Base-by-base conservation (phyloP, 2,888 invertebrate species). In the Drosophila conformis region DNA sequence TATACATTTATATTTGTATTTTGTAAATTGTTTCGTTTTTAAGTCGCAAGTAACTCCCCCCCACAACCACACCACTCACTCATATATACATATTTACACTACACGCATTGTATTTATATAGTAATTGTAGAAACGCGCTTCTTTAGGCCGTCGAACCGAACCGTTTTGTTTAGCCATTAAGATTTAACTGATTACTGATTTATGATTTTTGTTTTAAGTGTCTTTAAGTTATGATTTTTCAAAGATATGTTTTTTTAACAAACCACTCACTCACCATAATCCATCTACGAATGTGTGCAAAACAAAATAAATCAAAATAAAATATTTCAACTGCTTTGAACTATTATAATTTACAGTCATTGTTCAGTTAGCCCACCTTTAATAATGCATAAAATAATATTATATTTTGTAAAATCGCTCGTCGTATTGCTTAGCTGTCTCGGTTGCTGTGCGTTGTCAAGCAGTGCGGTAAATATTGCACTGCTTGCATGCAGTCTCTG, bases 21-120 rank as follows among this genome's bases (percentile, higher is more conserved):
- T 78, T 83, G 84, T 82, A 83, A 75, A 82, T 84, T 89, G 80
- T 65, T 80, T 82, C 64, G 69, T 54, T 87, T 84, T 82, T 87
- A 89, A 84, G 89, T 73, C 80, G 64, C 70, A 71, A 64, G 54
- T 73, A 69, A 80, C 66, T 69, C 66, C 56, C 57, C 27, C 35
- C 60, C 54, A 33, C 63, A 29, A 49, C 59, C 46, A 54, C 73
- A 63, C 60, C 54, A 33, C 63, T 35, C 56, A 62, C 46, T 57
- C 73, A 63, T 67, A 53, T 53, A 58, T 59, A 65, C 60, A 71
- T 52, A 64, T 59, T 54, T 57, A 72, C 69, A 82, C 83, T 54
- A 72, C 69, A 82, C 83, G 58, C 73, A 86, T 83, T 81, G 79
- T 87, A 86, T 89, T 87, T 89, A 83, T 82, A 70, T 69, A 59